Evolutionary conservation across 2,797 vertebrate genomes (phyloP).

Genomic region (Podargus strigoides): DNA sequence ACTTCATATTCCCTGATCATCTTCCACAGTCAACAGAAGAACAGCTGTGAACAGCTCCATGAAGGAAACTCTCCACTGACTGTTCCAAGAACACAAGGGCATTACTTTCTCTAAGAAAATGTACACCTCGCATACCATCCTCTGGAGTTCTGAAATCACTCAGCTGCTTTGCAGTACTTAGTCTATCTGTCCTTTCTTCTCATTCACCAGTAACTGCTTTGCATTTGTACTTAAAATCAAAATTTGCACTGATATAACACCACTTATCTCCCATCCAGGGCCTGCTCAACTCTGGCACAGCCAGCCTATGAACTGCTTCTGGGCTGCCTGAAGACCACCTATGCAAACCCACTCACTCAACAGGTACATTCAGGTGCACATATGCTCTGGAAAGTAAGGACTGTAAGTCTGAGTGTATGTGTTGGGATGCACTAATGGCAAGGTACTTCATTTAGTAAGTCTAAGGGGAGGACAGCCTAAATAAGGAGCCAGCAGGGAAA

Average conservation of each 20-base stretch:
- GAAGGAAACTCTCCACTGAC: not conserved
- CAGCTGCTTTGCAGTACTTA: not conserved
- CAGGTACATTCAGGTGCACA: not conserved
- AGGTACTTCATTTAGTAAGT: not conserved
- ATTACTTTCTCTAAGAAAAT: not conserved
- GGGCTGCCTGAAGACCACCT: not conserved
- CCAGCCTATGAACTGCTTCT: not conserved
- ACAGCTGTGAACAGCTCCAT: not conserved
- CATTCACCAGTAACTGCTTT: not conserved
- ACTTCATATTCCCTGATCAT: not conserved
- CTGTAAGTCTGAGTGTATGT: not conserved
- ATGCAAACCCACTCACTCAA: not conserved
- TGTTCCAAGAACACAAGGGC: not conserved
- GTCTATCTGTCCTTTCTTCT: not conserved
- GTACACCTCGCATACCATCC: fast-evolving
- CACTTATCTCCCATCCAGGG: no score
- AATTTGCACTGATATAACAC: not conserved
- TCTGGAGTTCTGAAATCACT: not conserved
- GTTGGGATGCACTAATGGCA: not conserved
- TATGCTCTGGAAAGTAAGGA: not conserved
- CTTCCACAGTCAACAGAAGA: not conserved
- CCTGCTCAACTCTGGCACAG: not conserved
- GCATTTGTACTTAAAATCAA: not conserved
- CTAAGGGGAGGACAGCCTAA: not conserved
- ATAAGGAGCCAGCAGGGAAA: not conserved